Conservation (phyloP, 2,113 vertebrate species). For the Phrynosoma platyrhinos region DNA sequence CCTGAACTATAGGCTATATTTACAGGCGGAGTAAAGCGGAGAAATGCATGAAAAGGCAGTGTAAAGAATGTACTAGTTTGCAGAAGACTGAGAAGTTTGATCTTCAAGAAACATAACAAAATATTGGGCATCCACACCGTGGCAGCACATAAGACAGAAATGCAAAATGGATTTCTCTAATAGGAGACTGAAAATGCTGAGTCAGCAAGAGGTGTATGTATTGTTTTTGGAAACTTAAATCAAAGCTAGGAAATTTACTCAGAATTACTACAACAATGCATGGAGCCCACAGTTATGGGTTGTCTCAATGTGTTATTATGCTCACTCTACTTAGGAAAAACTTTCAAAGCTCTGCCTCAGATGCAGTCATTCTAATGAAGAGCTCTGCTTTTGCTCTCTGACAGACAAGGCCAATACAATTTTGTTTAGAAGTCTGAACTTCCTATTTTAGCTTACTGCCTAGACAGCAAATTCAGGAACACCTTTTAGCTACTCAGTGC, state of each 20-base stretch:
- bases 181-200: not conserved
- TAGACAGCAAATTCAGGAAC: not conserved
- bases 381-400: not conserved
- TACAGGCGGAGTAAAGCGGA: not conserved
- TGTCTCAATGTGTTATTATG: not conserved
- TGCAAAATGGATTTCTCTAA: not conserved
- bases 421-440: not conserved
- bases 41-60: not conserved
- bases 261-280: not conserved
- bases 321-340: not conserved
- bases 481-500: not conserved
- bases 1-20: not conserved
- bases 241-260: not conserved
- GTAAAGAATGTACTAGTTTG: not conserved
- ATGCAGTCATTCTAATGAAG: not conserved
- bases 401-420: not conserved
- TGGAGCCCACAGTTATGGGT: not conserved
- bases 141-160: not conserved
- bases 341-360: not conserved
- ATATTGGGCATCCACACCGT: not conserved
- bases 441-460: not conserved
- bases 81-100: not conserved
- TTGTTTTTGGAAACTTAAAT: too few relatives aligned
- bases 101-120: not conserved
- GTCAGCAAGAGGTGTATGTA: not conserved